Base-by-base conservation (phyloP, 2,797 vertebrate genomes). In the Picus viridis region DNA sequence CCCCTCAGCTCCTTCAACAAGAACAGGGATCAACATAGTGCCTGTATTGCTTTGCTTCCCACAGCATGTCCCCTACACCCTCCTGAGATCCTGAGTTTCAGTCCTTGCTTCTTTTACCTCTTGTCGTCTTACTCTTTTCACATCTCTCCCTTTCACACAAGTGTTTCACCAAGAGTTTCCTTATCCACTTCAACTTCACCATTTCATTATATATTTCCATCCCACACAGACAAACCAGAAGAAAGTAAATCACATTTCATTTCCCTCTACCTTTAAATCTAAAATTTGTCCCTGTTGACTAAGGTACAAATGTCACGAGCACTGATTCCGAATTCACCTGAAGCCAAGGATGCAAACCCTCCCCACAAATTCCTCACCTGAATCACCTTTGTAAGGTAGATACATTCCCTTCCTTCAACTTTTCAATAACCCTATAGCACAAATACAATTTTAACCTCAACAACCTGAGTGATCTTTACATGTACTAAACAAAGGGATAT, bases 11-110 rank as follows among this genome's bases (percentile, higher is more conserved):
- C 24, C 14, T 30, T 23, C 57, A 75, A 26, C 6, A 70, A n/a
- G 26, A 83, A 14, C 19, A 51, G 7, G 5, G 12, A 72, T 29
- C 11, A 54, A 34, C 9, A 34, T 0, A 1, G 34, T 1, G 0
- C 5, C 41, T n/a, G 12, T 12, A 78, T 18, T 32, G 17, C 32
- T 69, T 39, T 22, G 24, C 18, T 22, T 32, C 53, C 11, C 34
- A 71, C 8, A 32, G 54, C 5, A 58, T 8, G 10, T 12, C 20
- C 30, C 19, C 51, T 19, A 59, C 7, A 26, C 26, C 16, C n/a
- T 83, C 12, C 12, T 34, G 9, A 29, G 29, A 73, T 5, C 7
- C 47, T 2, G 16, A 70, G n/a, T 45, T 82, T 29, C 17, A 72
- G 14, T 14, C 17, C 57, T 47, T 75, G 22, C 13, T 76, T 63